Base-by-base conservation (phyloP, 2,888 invertebrate genomes). In the Spialia ferax region DNA sequence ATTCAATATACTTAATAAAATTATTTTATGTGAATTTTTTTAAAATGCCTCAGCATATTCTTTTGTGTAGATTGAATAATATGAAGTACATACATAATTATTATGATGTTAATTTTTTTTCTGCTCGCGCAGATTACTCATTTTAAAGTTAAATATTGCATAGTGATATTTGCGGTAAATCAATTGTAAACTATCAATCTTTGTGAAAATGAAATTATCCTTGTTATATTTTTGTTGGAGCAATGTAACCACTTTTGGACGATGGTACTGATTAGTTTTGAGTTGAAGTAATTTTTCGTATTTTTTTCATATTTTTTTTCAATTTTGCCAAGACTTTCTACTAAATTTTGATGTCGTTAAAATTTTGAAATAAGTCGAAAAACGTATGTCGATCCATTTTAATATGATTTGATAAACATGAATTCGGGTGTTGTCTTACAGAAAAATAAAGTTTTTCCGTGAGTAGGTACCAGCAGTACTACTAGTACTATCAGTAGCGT, bases 151-250 rank as follows among this genome's bases (percentile, higher is more conserved):
- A 35, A 35, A 11, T 35, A 11, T 35, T 10, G 3, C 8, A 29
- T 3, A 29, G 29, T n/a, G 4, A 29, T 35, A 35, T 10, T 35
- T 2, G 35, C 11, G 11, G 35, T 10, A n/a, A n/a, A n/a, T 11
- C 35, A 35, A 11, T 11, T 35, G 11, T 11, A 11, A 26, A 26
- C 26, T 11, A 10, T 11, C 11, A 35, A 2, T 35, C 11, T 10
- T 11, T 35, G 11, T 35, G 8, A 35, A 11, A 35, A 11, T 11
- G 0, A 35, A 11, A 10, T 2, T 18, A 20, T 45, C 62, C 29
- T 65, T 73, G 73, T 74, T 68, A 73, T 73, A 69, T 71, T 69
- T 73, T 75, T 63, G 56, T 63, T 52, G 38, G 35, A 48, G 55
- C 65, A 62, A 60, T 63, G 68, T 69, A 72, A 71, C 73, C 59